Conservation (phyloP, 2,888 invertebrate genomes). For the Drosophila testacea region DNA sequence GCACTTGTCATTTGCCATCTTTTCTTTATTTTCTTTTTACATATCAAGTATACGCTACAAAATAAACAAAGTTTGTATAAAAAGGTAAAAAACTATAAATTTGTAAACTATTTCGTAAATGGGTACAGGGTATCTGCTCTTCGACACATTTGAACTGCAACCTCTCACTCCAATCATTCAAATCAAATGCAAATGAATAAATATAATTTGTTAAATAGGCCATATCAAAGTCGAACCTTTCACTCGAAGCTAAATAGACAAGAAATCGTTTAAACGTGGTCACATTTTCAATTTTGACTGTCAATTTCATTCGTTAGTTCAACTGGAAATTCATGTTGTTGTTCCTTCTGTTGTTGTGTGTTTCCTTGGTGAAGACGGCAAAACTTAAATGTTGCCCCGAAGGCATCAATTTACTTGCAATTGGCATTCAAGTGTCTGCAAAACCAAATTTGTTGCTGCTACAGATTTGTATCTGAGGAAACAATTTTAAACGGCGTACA, state of each 20-base stretch:
- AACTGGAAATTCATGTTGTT: conserved; percentile 23
- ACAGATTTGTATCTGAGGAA: conserved; percentile 75
- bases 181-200: conserved; percentile 11
- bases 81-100: neutral
- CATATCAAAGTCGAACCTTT: conserved; percentile 6
- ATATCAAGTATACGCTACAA: neutral
- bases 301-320: conserved; percentile 25
- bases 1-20: neutral
- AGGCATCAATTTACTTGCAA: conserved; percentile 75
- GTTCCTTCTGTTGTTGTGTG: conserved; percentile 13
- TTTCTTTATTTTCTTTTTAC: neutral
- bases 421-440: conserved; percentile 71
- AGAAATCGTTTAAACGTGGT: conserved; percentile 12
- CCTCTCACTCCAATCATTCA: neutral
- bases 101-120: neutral
- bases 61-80: neutral
- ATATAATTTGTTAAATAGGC: conserved; percentile 18
- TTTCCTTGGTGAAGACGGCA: conserved; percentile 25
- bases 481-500: conserved; percentile 79
- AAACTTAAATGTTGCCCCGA: conserved; percentile 65
- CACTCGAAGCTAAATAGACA: conserved; percentile 18
- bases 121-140: neutral
- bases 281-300: conserved; percentile 43
- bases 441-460: conserved; percentile 48
- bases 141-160: neutral